These are phyloP conservation scores for Rosalia funebris DNA, from an alignment of 2,888 invertebrate species.

Conservation along the genomic window DNA sequence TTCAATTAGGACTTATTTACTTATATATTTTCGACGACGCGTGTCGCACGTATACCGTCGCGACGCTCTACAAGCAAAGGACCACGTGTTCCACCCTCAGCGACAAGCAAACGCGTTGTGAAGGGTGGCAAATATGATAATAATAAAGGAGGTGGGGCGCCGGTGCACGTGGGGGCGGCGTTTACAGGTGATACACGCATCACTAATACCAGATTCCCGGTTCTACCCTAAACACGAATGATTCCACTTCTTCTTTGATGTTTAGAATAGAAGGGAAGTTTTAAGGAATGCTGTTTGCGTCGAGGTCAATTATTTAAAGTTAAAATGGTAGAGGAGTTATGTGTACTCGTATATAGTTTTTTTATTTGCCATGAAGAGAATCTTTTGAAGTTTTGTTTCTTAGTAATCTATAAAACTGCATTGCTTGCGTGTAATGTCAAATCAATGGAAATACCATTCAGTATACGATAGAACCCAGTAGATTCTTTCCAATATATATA, in stretches of 20 bases:
- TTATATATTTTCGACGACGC: constrained; percentile 23
- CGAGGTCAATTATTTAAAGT: constrained; percentile 9
- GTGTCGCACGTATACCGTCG: constrained; percentile 41
- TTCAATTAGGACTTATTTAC: constrained; percentile 19
- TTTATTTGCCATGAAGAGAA: not conserved
- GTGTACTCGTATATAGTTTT: no score
- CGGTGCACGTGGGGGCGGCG: constrained; percentile 51
- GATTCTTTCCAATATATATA: no score
- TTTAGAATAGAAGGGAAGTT: not conserved
- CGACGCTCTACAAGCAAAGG: constrained; percentile 44
- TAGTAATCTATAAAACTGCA: no score
- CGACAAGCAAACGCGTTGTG: constrained; percentile 59
- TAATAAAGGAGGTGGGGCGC: constrained; percentile 59
- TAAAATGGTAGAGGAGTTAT: no score
- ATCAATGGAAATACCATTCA: no score
- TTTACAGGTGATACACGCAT: constrained; percentile 58
- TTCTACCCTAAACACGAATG: constrained; percentile 7
- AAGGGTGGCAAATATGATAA: constrained; percentile 62
- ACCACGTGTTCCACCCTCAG: constrained; percentile 58
- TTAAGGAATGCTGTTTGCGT: not conserved
- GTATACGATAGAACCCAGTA: no score
- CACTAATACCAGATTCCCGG: constrained; percentile 31
- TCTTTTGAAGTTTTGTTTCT: not conserved
- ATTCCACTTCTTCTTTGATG: constrained; percentile 11
- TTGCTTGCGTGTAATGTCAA: no score